phyloP scores from a whole-genome alignment of 2,797 vertebrate genomes.

The Gorsachius magnificus region DNA sequence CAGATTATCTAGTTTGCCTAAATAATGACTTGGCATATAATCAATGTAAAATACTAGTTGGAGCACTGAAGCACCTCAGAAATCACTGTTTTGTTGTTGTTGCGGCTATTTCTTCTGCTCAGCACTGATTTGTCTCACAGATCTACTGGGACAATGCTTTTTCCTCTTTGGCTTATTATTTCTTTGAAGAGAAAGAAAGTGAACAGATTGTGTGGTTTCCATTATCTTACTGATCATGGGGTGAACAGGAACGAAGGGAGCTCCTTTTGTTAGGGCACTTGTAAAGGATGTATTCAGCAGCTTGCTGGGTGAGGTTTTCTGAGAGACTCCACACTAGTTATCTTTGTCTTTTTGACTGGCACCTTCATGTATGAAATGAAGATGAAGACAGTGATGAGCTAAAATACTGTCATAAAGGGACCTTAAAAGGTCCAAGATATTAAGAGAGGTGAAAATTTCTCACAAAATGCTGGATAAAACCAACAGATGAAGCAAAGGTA shows the following conservation, averaged over 20 bases:
- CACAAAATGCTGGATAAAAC: not conserved
- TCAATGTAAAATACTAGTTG: not conserved
- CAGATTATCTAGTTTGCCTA: not conserved
- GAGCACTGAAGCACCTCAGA: conserved; percentile 5
- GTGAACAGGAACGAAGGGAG: not conserved
- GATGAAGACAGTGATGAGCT: not conserved
- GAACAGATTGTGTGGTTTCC: not conserved
- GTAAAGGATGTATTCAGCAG: not conserved
- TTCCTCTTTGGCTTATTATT: not conserved
- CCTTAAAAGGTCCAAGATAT: not conserved
- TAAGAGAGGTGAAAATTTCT: not conserved
- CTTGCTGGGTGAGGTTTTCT: not conserved
- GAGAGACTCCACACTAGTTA: not conserved
- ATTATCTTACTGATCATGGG: not conserved
- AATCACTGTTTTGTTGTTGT: not conserved
- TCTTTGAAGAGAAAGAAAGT: not conserved
- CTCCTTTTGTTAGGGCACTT: not conserved
- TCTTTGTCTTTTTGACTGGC: not conserved
- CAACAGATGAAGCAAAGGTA: not conserved
- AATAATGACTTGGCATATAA: not conserved
- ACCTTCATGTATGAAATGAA: not conserved
- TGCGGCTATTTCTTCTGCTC: not conserved
- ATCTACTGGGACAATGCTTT: not conserved
- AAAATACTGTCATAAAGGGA: not conserved
- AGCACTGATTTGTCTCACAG: not conserved